Evolutionary conservation across 2,888 invertebrate genomes (phyloP).

Genomic region (Bellardia pandia): DNA sequence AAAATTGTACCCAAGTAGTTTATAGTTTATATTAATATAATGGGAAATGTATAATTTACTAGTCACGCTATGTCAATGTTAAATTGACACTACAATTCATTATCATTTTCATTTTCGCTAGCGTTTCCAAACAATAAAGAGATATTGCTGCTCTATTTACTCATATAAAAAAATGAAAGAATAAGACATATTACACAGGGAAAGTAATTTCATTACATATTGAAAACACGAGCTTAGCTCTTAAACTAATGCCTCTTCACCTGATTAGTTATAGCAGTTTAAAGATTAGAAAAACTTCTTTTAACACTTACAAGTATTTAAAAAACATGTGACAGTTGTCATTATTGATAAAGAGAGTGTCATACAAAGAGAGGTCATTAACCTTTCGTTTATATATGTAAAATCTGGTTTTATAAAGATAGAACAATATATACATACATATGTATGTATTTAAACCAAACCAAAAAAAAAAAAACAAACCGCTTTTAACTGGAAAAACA

Average conservation of each 20-base stretch:
- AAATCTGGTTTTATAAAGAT: background rate
- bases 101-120: constrained; percentile 54
- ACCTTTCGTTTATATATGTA: background rate
- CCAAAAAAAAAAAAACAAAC: background rate
- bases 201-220: background rate
- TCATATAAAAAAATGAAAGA: background rate
- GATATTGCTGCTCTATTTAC: background rate
- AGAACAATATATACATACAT: background rate
- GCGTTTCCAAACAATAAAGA: background rate
- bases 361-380: background rate
- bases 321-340: too few species aligned
- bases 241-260: background rate
- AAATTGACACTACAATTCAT: constrained; percentile 64
- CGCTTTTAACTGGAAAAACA: constrained; percentile 1
- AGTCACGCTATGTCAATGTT: constrained; percentile 72
- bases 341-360: too few species aligned
- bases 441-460: background rate
- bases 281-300: too few species aligned
- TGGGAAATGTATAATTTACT: constrained; percentile 61
- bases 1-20: too few species aligned
- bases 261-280: background rate
- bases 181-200: background rate
- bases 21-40: constrained; percentile 46
- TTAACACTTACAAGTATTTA: too few species aligned
- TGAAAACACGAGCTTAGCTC: constrained; percentile 1